Conservation (phyloP, 2,888 invertebrate genomes). For the Hirudinaria manillensis region DNA sequence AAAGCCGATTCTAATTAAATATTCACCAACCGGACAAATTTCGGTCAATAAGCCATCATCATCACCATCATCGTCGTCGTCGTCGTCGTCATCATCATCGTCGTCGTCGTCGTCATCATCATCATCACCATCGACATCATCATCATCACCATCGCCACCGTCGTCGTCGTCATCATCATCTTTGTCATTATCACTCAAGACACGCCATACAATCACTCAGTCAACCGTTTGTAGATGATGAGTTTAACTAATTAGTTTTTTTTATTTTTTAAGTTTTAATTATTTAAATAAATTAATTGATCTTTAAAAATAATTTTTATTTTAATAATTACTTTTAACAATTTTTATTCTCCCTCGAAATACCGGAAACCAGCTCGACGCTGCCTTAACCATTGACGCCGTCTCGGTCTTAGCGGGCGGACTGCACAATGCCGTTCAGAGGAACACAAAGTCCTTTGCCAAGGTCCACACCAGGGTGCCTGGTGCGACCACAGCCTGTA, state of each 20-base stretch:
- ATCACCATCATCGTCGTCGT: conserved; percentile 14
- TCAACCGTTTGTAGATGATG: too few relatives aligned
- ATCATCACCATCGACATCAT: conserved; percentile 5
- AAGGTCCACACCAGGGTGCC: not conserved
- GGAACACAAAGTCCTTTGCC: not conserved
- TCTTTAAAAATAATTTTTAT: too few relatives aligned
- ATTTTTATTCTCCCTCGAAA: not conserved
- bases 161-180: conserved; percentile 10
- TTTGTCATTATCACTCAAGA: not conserved
- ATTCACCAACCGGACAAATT: too few relatives aligned
- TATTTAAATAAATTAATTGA: too few relatives aligned
- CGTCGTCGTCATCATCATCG: conserved; percentile 19
- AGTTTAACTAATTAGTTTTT: too few relatives aligned
- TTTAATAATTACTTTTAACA: too few relatives aligned
- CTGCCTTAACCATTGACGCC: conserved; percentile 23
- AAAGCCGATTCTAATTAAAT: too few relatives aligned
- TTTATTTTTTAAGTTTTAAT: too few relatives aligned
- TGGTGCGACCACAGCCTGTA: not conserved
- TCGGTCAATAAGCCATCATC: too few relatives aligned
- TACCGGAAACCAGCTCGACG: not conserved
- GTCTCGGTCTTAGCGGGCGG: not conserved
- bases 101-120: conserved; percentile 24
- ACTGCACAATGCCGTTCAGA: not conserved
- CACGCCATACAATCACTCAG: too few relatives aligned
- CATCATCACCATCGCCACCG: not conserved